A percentile compares a stretch with the other conserved stretches of the same genome.
phyloP scores from a whole-genome alignment of 2,113 vertebrate species.

The Malurus melanocephalus region DNA sequence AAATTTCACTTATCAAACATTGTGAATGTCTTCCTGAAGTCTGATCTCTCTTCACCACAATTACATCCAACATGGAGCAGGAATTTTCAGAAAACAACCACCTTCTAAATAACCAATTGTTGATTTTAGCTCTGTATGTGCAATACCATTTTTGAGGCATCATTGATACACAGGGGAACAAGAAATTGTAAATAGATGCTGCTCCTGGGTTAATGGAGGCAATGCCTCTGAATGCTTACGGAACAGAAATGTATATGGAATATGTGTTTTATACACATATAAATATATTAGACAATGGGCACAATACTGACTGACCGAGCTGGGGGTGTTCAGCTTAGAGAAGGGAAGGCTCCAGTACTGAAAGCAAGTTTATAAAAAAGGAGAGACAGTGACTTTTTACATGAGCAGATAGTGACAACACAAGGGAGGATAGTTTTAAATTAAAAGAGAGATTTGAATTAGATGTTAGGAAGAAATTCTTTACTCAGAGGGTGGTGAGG shows the following conservation, averaged over 20 bases:
- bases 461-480: not conserved
- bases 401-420: not conserved
- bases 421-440: not conserved
- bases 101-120: not conserved
- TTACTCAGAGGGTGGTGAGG: not conserved
- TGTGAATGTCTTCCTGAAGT: not conserved
- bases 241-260: not conserved
- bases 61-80: rapidly evolving
- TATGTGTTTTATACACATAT: not conserved
- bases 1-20: not conserved
- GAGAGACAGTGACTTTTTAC: not conserved
- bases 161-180: not conserved
- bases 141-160: not conserved
- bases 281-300: not conserved
- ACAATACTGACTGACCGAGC: not conserved
- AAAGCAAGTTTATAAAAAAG: not conserved
- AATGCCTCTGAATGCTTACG: not conserved
- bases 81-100: not conserved
- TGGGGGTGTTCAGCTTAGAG: not conserved
- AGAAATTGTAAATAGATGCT: not conserved
- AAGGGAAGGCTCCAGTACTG: not conserved
- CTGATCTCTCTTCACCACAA: not conserved
- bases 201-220: not conserved
- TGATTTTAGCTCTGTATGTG: not conserved
- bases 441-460: not conserved